Percentiles rank a stretch among this genome's conserved stretches.
These are phyloP conservation scores for Aleiodes testaceus DNA, from an alignment of 2,888 invertebrate species.

Conservation along the genomic window DNA sequence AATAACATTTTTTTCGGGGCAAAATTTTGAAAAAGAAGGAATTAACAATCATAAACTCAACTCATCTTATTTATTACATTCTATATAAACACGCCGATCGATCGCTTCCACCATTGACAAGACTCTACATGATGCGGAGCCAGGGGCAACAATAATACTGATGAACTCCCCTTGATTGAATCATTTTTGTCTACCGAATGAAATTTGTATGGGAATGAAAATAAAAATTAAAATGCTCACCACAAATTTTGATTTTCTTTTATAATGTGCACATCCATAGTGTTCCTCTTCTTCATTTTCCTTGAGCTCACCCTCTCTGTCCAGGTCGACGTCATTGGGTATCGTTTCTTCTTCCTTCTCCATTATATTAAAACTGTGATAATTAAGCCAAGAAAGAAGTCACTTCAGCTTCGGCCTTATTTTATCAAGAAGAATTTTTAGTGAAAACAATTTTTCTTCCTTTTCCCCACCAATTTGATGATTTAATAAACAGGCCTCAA, in stretches of 20 bases:
- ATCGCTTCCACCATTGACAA: conserved; percentile 20
- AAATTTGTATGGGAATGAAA: conserved; percentile 21
- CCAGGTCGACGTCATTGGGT: conserved; percentile 47
- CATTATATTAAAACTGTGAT: conserved; percentile 40
- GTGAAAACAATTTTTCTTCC: background rate
- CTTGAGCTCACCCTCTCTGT: conserved; percentile 46
- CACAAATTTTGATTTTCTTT: conserved; percentile 89
- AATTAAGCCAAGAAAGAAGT: no score
- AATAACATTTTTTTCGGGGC: no score
- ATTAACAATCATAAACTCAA: background rate
- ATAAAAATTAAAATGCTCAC: conserved; percentile 74
- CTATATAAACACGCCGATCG: conserved; percentile 15
- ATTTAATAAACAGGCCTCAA: background rate
- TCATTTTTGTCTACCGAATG: background rate
- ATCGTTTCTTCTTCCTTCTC: conserved; percentile 53
- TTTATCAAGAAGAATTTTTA: no score
- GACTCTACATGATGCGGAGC: background rate
- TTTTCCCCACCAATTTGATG: background rate
- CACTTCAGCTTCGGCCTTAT: no score
- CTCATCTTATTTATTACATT: background rate
- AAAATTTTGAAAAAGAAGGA: background rate
- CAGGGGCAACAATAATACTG: background rate
- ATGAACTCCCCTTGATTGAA: background rate
- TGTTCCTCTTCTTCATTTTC: conserved; percentile 54
- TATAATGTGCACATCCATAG: conserved; percentile 87